phyloP scores from a whole-genome alignment of 2,888 invertebrate genomes.

The Torymus auratus region DNA sequence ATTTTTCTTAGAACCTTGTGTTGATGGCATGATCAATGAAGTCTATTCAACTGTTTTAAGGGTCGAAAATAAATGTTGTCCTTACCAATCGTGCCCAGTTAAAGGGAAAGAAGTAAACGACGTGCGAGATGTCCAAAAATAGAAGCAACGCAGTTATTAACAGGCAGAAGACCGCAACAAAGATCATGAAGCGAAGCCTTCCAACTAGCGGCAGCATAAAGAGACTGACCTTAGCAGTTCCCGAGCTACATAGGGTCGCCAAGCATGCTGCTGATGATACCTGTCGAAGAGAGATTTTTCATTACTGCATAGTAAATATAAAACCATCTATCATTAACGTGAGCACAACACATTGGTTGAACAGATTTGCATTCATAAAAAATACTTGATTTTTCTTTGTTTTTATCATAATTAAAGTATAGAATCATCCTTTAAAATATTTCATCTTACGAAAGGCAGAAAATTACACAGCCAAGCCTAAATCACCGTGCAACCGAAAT shows the following conservation, averaged over 20 bases:
- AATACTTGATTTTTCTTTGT: no score
- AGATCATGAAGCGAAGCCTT: conserved; percentile 87
- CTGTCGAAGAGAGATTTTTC: conserved; percentile 72
- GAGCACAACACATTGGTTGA: no score
- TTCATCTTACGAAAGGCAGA: not conserved
- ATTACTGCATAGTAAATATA: no score
- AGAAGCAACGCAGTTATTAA: conserved; percentile 86
- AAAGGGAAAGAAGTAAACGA: conserved; percentile 87
- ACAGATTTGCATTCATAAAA: no score
- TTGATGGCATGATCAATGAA: not conserved
- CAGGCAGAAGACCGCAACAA: conserved; percentile 86
- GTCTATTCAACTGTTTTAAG: not conserved
- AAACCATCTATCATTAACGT: no score
- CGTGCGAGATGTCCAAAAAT: conserved; percentile 88
- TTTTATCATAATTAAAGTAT: not conserved
- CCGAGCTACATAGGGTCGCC: conserved; percentile 86
- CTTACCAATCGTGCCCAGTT: conserved; percentile 88
- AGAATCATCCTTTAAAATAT: conserved; percentile 4
- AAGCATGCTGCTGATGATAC: conserved; percentile 85
- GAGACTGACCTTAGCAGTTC: conserved; percentile 86
- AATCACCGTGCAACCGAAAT: conserved; percentile 27
- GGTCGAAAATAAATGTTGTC: conserved; percentile 60
- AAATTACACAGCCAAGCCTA: conserved; percentile 17
- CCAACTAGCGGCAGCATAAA: conserved; percentile 87
- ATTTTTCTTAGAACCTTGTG: no score